phyloP scores from a whole-genome alignment of 2,113 vertebrate species.

The Antigone vipio region DNA sequence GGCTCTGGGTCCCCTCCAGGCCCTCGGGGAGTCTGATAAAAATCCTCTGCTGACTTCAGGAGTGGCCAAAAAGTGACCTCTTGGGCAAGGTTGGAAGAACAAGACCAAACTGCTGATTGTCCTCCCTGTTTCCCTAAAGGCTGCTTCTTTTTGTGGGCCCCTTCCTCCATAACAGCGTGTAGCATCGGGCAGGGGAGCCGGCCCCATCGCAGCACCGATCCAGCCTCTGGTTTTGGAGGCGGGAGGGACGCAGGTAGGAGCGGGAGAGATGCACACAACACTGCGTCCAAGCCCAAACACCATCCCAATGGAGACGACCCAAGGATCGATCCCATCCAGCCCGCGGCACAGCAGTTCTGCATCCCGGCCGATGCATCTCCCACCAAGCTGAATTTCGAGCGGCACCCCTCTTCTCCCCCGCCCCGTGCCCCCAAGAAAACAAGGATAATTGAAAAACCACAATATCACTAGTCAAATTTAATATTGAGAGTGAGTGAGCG shows the following conservation, averaged over 20 bases:
- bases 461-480: conserved; percentile 70
- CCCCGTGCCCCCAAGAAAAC: conserved; percentile 46
- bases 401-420: background rate
- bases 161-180: fast-evolving
- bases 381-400: background rate
- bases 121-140: background rate
- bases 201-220: fast-evolving
- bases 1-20: background rate
- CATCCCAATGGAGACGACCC: background rate
- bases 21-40: background rate
- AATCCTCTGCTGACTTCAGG: background rate
- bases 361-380: background rate
- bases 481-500: conserved; percentile 59
- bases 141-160: background rate
- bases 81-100: background rate
- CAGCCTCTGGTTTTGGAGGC: background rate
- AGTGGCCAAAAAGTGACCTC: fast-evolving
- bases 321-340: background rate
- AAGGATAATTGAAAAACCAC: conserved; percentile 64
- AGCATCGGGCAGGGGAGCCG: background rate
- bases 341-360: background rate
- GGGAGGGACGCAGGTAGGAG: background rate
- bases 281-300: background rate
- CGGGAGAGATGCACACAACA: background rate
- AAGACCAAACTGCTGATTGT: background rate